phyloP scores from a whole-genome alignment of 1,140 invertebrate species.

The Drosophila asahinai region DNA sequence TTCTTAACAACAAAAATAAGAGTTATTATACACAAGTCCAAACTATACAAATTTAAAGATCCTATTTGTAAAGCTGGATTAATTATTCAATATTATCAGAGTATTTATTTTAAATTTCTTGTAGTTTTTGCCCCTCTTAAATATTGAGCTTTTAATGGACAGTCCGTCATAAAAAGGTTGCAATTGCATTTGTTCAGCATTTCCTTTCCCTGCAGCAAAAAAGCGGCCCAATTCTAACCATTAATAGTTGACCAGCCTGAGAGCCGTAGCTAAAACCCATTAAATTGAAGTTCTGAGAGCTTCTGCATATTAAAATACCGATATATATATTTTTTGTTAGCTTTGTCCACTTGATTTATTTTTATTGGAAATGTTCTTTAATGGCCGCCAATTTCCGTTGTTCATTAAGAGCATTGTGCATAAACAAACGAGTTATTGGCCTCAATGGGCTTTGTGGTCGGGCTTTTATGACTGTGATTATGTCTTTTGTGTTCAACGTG shows the following conservation, averaged over 20 bases:
- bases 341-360: conserved; percentile 45
- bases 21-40: neutral
- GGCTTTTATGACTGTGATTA: conserved; percentile 43
- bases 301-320: conserved; percentile 14
- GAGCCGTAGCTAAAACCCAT: conserved; percentile 13
- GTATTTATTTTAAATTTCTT: too few relatives aligned
- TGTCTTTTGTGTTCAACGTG: conserved; percentile 45
- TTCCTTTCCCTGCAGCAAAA: neutral
- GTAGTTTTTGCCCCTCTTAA: neutral
- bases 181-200: neutral
- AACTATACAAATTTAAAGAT: too few relatives aligned
- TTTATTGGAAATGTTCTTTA: conserved; percentile 43
- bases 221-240: neutral
- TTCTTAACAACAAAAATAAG: neutral
- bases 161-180: too few relatives aligned
- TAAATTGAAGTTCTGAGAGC: conserved; percentile 22
- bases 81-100: too few relatives aligned
- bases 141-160: neutral
- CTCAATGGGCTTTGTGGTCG: conserved; percentile 60
- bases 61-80: too few relatives aligned
- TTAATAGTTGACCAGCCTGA: neutral
- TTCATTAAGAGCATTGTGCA: conserved; percentile 69
- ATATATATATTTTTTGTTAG: neutral
- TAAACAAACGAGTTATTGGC: conserved; percentile 54
- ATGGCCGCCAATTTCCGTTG: conserved; percentile 50